Conservation (phyloP, 2,797 vertebrate genomes). For the Melanotaenia trifasciata region DNA sequence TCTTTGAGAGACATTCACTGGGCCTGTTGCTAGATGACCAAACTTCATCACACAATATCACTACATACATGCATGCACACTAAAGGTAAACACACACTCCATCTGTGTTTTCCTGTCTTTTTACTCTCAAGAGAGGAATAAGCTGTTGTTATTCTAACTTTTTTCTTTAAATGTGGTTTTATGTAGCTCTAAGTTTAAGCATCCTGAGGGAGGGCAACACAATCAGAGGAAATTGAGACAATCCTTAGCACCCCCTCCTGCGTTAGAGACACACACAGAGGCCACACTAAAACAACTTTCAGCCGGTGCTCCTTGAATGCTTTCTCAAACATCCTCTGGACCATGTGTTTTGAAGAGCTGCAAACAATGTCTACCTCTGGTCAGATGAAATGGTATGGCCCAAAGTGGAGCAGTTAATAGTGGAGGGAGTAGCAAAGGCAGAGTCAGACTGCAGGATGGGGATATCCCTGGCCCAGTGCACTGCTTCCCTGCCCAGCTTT, state of each 20-base stretch:
- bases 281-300: slow-evolving; percentile 20
- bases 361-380: slow-evolving; percentile 23
- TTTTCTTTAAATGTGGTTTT: slow-evolving; percentile 55
- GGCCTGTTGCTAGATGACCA: slow-evolving; percentile 34
- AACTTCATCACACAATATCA: slow-evolving; percentile 16
- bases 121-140: slow-evolving; percentile 52
- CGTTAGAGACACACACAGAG: slow-evolving; percentile 24
- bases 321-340: slow-evolving; percentile 41
- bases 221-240: slow-evolving; percentile 77
- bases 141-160: slow-evolving; percentile 66
- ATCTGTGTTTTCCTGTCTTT: slow-evolving; percentile 48
- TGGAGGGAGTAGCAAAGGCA: slow-evolving; percentile 45
- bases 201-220: slow-evolving; percentile 67
- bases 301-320: slow-evolving; percentile 21
- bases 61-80: background rate
- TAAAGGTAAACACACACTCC: slow-evolving; percentile 8
- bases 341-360: slow-evolving; percentile 29
- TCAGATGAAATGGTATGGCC: slow-evolving; percentile 36
- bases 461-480: slow-evolving; percentile 62
- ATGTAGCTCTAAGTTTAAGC: slow-evolving; percentile 54
- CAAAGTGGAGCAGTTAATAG: slow-evolving; percentile 53
- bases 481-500: slow-evolving; percentile 46
- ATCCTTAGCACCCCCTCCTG: slow-evolving; percentile 36
- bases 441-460: slow-evolving; percentile 66
- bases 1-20: slow-evolving; percentile 28